Evolutionary conservation across 2,888 invertebrate species (phyloP).

Genomic region (Molanna angustata): DNA sequence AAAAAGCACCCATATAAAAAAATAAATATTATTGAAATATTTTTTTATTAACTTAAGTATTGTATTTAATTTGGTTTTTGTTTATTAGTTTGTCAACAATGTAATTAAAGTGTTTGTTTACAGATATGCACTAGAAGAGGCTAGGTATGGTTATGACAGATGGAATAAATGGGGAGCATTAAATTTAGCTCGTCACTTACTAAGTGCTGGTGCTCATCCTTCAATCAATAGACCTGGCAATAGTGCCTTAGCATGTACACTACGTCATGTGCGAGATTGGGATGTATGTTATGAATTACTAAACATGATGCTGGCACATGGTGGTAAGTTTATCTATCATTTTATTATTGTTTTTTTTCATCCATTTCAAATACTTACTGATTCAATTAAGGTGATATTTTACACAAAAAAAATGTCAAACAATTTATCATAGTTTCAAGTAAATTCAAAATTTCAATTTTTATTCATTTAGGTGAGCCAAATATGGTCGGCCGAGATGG

Average conservation of each 20-base stretch:
- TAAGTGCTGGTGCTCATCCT: slow-evolving; percentile 63
- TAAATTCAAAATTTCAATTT: neutral
- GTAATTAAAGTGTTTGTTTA: neutral
- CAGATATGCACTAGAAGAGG: slow-evolving; percentile 67
- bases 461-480: slow-evolving; percentile 50
- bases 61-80: too few relatives aligned
- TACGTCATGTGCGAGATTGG: slow-evolving; percentile 69
- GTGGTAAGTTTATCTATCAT: slow-evolving; percentile 42
- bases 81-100: too few relatives aligned
- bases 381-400: too few relatives aligned
- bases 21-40: too few relatives aligned
- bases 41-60: too few relatives aligned
- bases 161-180: slow-evolving; percentile 76
- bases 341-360: neutral
- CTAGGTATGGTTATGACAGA: slow-evolving; percentile 61
- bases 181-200: slow-evolving; percentile 61
- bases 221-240: slow-evolving; percentile 69
- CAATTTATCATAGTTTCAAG: too few relatives aligned
- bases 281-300: slow-evolving; percentile 61
- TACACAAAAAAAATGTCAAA: too few relatives aligned
- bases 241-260: slow-evolving; percentile 67
- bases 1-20: too few relatives aligned
- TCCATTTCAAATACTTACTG: too few relatives aligned
- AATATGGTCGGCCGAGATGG: slow-evolving; percentile 70
- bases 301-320: slow-evolving; percentile 57